Conservation (phyloP, 2,113 vertebrate genomes). For the Bufo gargarizans region DNA sequence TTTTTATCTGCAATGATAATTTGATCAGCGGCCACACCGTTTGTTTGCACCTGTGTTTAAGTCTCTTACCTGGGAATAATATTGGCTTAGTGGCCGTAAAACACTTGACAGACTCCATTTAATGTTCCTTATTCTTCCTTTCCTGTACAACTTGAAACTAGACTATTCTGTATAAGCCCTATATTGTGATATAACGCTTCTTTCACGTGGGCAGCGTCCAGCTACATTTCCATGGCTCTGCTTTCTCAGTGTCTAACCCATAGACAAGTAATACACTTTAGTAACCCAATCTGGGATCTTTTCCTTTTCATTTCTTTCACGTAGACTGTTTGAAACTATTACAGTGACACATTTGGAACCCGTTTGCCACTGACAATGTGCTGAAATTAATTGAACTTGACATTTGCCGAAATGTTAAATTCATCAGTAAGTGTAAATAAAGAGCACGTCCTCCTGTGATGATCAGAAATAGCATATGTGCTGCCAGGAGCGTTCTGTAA, state of each 20-base stretch:
- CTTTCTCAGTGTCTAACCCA: not conserved
- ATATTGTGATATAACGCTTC: too few relatives aligned
- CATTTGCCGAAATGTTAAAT: not conserved
- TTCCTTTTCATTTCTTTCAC: not conserved
- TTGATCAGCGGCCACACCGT: too few relatives aligned
- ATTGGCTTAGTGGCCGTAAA: too few relatives aligned
- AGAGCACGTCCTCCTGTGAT: not conserved
- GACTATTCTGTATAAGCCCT: too few relatives aligned
- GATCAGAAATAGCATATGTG: not conserved
- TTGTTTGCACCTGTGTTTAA: too few relatives aligned
- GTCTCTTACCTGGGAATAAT: too few relatives aligned
- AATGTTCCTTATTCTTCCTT: too few relatives aligned
- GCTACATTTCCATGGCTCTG: not conserved
- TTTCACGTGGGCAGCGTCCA: not conserved
- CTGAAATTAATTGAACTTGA: not conserved
- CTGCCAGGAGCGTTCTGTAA: not conserved
- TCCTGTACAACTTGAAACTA: too few relatives aligned
- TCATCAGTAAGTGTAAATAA: not conserved
- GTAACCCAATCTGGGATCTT: not conserved
- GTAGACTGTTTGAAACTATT: not conserved
- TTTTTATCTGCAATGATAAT: too few relatives aligned
- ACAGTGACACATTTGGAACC: not conserved
- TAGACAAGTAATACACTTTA: not conserved
- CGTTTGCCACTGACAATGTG: not conserved
- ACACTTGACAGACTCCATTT: too few relatives aligned